Percentiles rank a stretch among this genome's conserved stretches.
phyloP scores from a whole-genome alignment of 2,888 invertebrate species.

The Dendrolimus pini region DNA sequence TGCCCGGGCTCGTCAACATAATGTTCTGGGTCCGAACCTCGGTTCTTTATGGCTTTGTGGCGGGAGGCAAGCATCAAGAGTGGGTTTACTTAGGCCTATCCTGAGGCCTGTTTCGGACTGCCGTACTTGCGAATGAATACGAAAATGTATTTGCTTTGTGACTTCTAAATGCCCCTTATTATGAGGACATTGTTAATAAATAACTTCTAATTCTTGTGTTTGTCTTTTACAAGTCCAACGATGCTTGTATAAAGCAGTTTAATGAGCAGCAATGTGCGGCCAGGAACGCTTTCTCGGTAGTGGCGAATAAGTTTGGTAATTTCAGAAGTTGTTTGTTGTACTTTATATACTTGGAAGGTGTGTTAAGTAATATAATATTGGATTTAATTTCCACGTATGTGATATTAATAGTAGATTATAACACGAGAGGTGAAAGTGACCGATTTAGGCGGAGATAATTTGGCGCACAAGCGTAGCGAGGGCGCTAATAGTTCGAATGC shows the following conservation, averaged over 20 bases:
- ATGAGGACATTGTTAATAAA: constrained; percentile 62
- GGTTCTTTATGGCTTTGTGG: constrained; percentile 57
- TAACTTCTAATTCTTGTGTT: constrained; percentile 43
- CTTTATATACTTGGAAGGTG: neutral
- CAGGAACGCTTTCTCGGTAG: neutral
- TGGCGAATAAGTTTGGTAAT: neutral
- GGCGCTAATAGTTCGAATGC: no score
- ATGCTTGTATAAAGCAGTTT: constrained; percentile 2
- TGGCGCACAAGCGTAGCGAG: no score
- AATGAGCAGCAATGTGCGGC: neutral
- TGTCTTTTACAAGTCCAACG: constrained; percentile 36
- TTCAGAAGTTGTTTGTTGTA: neutral
- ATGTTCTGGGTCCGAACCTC: constrained; percentile 46
- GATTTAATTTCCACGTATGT: no score
- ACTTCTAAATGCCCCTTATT: constrained; percentile 59
- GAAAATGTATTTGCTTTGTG: constrained; percentile 62
- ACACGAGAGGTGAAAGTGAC: no score
- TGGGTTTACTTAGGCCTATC: constrained; percentile 64
- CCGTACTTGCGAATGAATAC: constrained; percentile 57
- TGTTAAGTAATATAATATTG: no score
- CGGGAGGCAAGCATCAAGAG: constrained; percentile 37
- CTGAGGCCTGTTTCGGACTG: constrained; percentile 50
- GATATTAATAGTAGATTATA: no score
- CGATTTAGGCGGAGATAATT: no score
- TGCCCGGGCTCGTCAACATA: constrained; percentile 50